Evolutionary conservation across 2,888 invertebrate species (phyloP), one percentile per base, ranked within the genome.

Genomic region (Dione juno): DNA sequence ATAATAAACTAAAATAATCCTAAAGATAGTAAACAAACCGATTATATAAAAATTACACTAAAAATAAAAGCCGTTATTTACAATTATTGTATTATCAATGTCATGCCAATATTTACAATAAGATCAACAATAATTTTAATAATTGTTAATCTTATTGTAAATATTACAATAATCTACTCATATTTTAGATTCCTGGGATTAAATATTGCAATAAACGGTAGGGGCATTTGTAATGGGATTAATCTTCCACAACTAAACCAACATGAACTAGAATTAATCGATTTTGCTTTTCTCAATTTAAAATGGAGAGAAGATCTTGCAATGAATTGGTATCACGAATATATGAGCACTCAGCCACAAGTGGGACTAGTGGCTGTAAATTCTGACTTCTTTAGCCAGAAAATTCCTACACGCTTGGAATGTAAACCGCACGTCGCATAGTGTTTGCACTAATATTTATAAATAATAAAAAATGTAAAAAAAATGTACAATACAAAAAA

Each of bases 211-310:
- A 73, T 91, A 21, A 85, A 85, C 77, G 41, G 80, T 41, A 79
- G 78, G 3, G 91, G 91, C 7, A 83, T 90, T 68, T 82, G 81
- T 78, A 82, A 83, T 76, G 83, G 79, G 69, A 82, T 79, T 40
- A 82, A 83, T 67, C 69, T 88, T 3, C 90, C 90, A 1, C 76
- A 74, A n/a, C 64, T 91, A 74, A 86, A 66, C 48, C 0, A 69
- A 1, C 64, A 77, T 0, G 90, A 90, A 78, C 52, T 83, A 10
- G 70, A 80, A 0, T 74, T 82, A 0, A 43, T 89, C 69, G 84
- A 86, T 37, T n/a, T 21, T 0, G 84, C 86, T 0, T 58, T 88
- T 0, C 13, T 43, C 0, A 58, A 75, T 9, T 43, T 88, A 6
- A 71, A 74, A 11, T 1, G 54, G 7, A 83, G 81, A 58, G 83